Evolutionary conservation across 2,888 invertebrate species (phyloP), one percentile per base, ranked within the genome.

Genomic region (Cyclophora albipunctata): DNA sequence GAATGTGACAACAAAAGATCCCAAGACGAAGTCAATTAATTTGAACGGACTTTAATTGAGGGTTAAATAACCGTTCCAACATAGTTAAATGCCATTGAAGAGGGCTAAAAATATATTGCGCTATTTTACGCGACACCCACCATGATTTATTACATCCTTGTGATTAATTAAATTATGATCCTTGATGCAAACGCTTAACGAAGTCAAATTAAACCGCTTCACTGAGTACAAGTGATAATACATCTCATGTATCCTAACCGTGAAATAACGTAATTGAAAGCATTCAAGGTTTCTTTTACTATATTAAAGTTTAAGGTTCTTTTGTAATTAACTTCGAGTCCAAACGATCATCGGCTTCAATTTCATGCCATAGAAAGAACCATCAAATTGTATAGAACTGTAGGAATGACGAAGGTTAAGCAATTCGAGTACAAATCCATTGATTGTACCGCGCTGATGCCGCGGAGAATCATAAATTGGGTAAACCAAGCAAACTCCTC

Each of bases 401-500:
- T 20, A 20, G 20, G 20, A 20, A 20, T 20, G 20, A 20, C 20
- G 20, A 20, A 20, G 20, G 20, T 20, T 20, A 20, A 20, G 20
- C 20, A 20, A 20, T 20, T 20, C 20, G 20, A 20, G 20, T 20
- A 49, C 54, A 47, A 46, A 47, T 50, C 48, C 42, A 54, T 45
- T 53, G 50, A 52, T 47, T 48, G 50, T 46, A 41, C 46, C 34
- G 42, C 43, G 42, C 52, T 55, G 49, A 59, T 51, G 53, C 58
- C 49, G 60, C 55, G 52, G 54, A 55, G 54, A 54, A 55, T 63
- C 63, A 58, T 66, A 71, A 66, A 71, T 62, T 63, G 58, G 55
- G 55, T 64, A 57, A 59, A 50, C 50, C 62, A 58, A 55, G 55
- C 64, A 58, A 59, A 50, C 50, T 53, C 53, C 58, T 57, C 50